phyloP scores from a whole-genome alignment of 37 sponge, comb jelly and placozoan genomes.

The Hormiphora californensis region DNA sequence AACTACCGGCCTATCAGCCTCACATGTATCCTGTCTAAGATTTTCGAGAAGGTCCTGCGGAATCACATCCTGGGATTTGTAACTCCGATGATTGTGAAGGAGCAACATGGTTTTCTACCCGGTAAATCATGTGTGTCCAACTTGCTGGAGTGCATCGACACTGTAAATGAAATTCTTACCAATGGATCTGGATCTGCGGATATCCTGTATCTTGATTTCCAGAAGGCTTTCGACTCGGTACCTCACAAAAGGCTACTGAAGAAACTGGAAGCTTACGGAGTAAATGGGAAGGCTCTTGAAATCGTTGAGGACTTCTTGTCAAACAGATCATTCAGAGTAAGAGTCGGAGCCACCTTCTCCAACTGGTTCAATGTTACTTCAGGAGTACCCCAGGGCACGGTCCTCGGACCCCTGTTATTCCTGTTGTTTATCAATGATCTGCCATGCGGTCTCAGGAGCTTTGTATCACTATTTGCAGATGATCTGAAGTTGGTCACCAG shows the following conservation, averaged over 20 bases:
- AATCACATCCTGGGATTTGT: neutral
- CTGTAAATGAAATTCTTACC: neutral
- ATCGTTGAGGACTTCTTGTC: conserved; percentile 23
- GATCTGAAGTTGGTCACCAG: neutral
- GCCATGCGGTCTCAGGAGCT: neutral
- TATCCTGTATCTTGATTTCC: neutral
- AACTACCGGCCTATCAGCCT: conserved; percentile 45
- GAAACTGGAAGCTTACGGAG: neutral
- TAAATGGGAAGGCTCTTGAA: neutral
- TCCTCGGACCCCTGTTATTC: conserved; percentile 31
- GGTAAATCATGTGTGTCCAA: neutral
- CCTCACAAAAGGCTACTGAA: neutral
- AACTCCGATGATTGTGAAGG: conserved; percentile 18
- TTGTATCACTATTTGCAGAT: conserved; percentile 34
- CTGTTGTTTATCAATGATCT: conserved; percentile 37
- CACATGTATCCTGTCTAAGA: conserved; percentile 16
- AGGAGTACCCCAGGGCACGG: conserved; percentile 29
- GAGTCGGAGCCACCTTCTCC: neutral
- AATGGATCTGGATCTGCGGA: neutral
- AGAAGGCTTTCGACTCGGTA: neutral
- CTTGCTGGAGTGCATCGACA: neutral
- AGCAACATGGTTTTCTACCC: conserved; percentile 9
- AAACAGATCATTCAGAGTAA: conserved; percentile 4
- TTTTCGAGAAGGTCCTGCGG: conserved; percentile 20
- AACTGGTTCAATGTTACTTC: conserved; percentile 8